These are phyloP conservation scores for Trematomus bernacchii DNA, from an alignment of 2,797 vertebrate genomes.

Conservation along the genomic window DNA sequence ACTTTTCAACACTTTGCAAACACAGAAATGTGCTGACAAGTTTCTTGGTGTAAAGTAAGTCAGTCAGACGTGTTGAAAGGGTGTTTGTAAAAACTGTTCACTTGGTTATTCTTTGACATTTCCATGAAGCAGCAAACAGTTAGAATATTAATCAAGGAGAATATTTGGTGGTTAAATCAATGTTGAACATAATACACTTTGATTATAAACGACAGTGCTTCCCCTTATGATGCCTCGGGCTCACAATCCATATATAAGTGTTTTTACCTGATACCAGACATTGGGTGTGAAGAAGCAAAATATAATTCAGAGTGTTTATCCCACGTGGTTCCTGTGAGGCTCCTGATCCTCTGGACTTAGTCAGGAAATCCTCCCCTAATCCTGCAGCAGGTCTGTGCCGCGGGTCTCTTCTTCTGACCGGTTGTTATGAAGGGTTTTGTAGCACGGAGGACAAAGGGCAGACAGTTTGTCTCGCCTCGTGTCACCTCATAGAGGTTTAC, in stretches of 20 bases:
- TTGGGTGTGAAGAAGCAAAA: slow-evolving; percentile 27
- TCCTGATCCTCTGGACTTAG: slow-evolving; percentile 77
- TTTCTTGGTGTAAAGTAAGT: too few relatives aligned
- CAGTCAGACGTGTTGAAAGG: background rate
- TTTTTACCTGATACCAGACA: background rate
- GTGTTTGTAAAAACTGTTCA: background rate
- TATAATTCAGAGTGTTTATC: slow-evolving; percentile 13
- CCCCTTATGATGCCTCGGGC: too few relatives aligned
- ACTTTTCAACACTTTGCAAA: too few relatives aligned
- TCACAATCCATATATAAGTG: too few relatives aligned
- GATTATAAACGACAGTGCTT: background rate
- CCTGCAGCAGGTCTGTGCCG: slow-evolving; percentile 57
- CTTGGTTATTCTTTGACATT: background rate
- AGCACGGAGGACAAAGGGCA: background rate
- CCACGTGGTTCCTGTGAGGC: slow-evolving; percentile 65
- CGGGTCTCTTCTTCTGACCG: slow-evolving; percentile 13
- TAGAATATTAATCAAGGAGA: too few relatives aligned
- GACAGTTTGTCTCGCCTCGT: background rate
- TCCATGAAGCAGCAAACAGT: background rate
- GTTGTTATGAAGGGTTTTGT: slow-evolving; percentile 19
- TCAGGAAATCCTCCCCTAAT: slow-evolving; percentile 84
- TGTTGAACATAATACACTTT: background rate
- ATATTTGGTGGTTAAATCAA: background rate
- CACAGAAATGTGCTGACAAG: too few relatives aligned
- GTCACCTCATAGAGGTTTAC: slow-evolving; percentile 3